phyloP scores from a whole-genome alignment of 2,797 vertebrate species.

The Leptatherina wallacei region DNA sequence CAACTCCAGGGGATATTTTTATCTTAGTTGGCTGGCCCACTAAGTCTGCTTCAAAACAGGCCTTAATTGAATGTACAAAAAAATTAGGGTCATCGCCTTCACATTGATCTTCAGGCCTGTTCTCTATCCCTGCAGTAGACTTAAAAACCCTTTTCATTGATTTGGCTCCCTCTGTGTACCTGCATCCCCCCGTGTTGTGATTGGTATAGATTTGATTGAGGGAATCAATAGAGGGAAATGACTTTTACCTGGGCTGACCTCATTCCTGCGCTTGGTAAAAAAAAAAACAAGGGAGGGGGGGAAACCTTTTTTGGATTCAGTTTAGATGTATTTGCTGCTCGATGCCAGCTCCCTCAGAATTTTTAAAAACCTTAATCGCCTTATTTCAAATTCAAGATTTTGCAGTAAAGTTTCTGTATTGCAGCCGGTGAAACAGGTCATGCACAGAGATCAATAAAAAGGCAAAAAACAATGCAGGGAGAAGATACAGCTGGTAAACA shows the following conservation, averaged over 20 bases:
- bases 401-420: constrained; percentile 43
- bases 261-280: background rate
- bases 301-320: constrained; percentile 10
- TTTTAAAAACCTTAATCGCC: constrained; percentile 9
- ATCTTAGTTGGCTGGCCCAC: constrained; percentile 31
- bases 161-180: constrained; percentile 35
- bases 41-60: constrained; percentile 15
- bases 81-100: constrained; percentile 24
- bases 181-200: constrained; percentile 28
- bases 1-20: constrained; percentile 41
- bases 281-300: background rate
- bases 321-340: constrained; percentile 1
- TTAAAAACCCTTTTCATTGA: constrained; percentile 37
- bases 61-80: constrained; percentile 36
- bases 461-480: constrained; percentile 23
- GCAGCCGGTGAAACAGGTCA: constrained; percentile 29
- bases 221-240: constrained; percentile 39
- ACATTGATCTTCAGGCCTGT: constrained; percentile 25
- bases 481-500: constrained; percentile 34
- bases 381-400: constrained; percentile 32
- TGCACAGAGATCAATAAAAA: constrained; percentile 51
- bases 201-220: constrained; percentile 27
- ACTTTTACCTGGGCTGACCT: constrained; percentile 44
- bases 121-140: constrained; percentile 19
- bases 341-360: constrained; percentile 1